Evolutionary conservation across 1,140 invertebrate species (phyloP), one percentile per base, ranked within the genome.

Genomic region (Tetramorium alpestre): DNA sequence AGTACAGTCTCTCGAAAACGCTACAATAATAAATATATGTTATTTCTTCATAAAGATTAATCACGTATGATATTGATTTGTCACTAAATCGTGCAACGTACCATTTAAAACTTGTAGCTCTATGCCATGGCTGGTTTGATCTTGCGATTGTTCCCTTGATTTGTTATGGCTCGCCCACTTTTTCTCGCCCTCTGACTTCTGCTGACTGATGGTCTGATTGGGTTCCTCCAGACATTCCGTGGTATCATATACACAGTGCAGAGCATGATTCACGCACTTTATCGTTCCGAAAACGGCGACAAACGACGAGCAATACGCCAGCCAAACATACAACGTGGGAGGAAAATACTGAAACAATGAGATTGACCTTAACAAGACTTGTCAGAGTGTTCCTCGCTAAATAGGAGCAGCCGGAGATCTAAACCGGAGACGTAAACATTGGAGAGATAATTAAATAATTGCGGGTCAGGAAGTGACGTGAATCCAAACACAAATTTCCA

Each of bases 241-340:
- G 16, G 98, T 99, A 95, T 99, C 99, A 96, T 99, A 99, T 95
- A 99, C 97, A 89, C 97, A 97, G 95, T 99, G 99, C 54, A 99
- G 96, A 56, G 97, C 97, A 95, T 98, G 97, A 96, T 99, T 99
- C 82, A 98, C 95, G 67, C 98, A 94, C 96, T 99, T 99, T 69
- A 99, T 96, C 54, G 96, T 94, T 22, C 97, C 96, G 94, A 99
- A 99, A 33, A 99, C 95, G 73, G 98, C 91, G 38, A 97, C 97
- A 70, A 99, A 97, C 18, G 98, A 96, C 58, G 96, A 96, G 94
- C 98, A 98, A 96, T 99, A 99, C 33, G 98, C 96, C 69, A 97
- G 96, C 98, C 99, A 99, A 91, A 98, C 97, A 80, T 97, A 95
- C 88, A 97, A 95, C n/a, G 97, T 97, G 72, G 97, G 97, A 87